phyloP scores from a whole-genome alignment of 30 jellyfish, hydroid and myxozoan genomes.

The Euphysa ruthae region DNA sequence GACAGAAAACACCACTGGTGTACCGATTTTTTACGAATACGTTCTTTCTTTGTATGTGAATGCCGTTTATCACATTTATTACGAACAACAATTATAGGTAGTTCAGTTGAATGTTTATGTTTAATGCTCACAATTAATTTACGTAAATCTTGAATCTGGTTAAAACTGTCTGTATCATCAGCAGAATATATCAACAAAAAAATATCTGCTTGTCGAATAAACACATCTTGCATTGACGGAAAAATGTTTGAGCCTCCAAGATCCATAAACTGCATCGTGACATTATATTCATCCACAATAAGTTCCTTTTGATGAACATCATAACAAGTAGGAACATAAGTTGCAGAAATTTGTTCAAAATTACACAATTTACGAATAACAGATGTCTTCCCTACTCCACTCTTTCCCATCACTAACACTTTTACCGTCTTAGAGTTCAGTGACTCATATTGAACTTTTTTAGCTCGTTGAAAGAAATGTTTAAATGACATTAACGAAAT shows the following conservation, averaged over 20 bases:
- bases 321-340: slow-evolving; percentile 16
- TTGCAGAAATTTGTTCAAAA: slow-evolving; percentile 2
- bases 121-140: slow-evolving; percentile 3
- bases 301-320: slow-evolving; percentile 20
- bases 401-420: slow-evolving; percentile 34
- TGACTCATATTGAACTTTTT: not conserved
- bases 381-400: slow-evolving; percentile 26
- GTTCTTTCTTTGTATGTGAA: slow-evolving; percentile 25
- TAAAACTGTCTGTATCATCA: slow-evolving; percentile 26
- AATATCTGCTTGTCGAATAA: slow-evolving; percentile 33
- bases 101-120: slow-evolving; percentile 31
- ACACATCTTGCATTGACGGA: slow-evolving; percentile 46
- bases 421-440: slow-evolving; percentile 17
- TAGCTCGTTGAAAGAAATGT: not conserved
- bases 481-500: slow-evolving; percentile 3
- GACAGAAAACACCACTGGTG: slow-evolving; percentile 23
- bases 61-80: slow-evolving; percentile 14
- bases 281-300: slow-evolving; percentile 28
- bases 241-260: slow-evolving; percentile 24
- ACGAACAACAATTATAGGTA: slow-evolving; percentile 32
- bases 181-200: slow-evolving; percentile 17
- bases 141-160: slow-evolving; percentile 14
- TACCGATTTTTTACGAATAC: slow-evolving; percentile 13
- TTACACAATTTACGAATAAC: slow-evolving; percentile 18
- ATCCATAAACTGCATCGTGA: slow-evolving; percentile 38